phyloP scores from a whole-genome alignment of 2,888 invertebrate species.

The Dermolepida albohirtum region DNA sequence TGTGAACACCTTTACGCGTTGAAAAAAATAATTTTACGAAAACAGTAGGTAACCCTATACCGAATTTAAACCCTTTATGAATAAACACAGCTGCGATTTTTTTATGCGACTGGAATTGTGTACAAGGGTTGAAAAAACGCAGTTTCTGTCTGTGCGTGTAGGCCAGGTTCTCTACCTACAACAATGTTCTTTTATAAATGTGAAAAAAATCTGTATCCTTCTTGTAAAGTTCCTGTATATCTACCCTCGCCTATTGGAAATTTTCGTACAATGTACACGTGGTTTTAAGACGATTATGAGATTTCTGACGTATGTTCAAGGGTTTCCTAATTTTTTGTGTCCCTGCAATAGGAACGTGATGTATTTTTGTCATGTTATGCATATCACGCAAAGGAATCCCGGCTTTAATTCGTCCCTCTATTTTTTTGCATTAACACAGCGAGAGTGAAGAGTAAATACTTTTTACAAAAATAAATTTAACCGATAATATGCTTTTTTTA shows the following conservation, averaged over 20 bases:
- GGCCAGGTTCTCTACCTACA: conserved; percentile 8
- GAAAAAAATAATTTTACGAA: conserved; percentile 44
- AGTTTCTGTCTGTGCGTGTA: conserved; percentile 40
- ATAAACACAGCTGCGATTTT: conserved; percentile 53
- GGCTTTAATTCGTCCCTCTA: too few species aligned
- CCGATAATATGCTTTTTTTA: too few species aligned
- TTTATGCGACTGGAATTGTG: conserved; percentile 44
- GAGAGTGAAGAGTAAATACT: too few species aligned
- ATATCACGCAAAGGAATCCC: too few species aligned
- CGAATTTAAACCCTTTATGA: conserved; percentile 53
- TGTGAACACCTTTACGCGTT: conserved; percentile 13
- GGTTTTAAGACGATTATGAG: conserved; percentile 47
- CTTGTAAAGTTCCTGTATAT: too few species aligned
- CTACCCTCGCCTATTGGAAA: neutral
- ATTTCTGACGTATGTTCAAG: conserved; percentile 41
- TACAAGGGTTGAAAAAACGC: conserved; percentile 48
- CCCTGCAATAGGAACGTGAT: too few species aligned
- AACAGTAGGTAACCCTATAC: conserved; percentile 51
- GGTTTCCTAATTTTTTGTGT: conserved; percentile 11
- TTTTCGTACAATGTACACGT: conserved; percentile 42
- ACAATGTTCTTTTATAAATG: too few species aligned
- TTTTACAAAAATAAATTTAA: too few species aligned
- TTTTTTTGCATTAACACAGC: too few species aligned
- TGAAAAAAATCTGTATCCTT: too few species aligned
- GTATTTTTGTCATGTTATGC: too few species aligned